A percentile compares a stretch with the other conserved stretches of the same genome.
Evolutionary conservation across 2,888 invertebrate genomes (phyloP).

Genomic region (Parascotia fuliginaria): DNA sequence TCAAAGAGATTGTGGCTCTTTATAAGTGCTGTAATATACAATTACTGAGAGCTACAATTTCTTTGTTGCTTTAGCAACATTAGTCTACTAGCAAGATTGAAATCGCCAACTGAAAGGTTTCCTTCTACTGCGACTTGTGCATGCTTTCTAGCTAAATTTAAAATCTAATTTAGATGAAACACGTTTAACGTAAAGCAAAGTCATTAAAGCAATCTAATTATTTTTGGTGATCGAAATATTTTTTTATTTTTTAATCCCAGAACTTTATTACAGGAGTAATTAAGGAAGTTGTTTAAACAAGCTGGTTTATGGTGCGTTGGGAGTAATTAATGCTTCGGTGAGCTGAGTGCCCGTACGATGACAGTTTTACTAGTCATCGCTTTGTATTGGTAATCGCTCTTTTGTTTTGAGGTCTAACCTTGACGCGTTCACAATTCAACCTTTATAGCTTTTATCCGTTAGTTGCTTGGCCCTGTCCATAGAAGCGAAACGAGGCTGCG

Average conservation of each 20-base stretch:
- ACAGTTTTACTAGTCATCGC: slow-evolving; percentile 12
- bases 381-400: slow-evolving; percentile 36
- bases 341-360: slow-evolving; percentile 9
- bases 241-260: slow-evolving; percentile 19
- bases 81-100: too few species aligned
- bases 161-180: not conserved
- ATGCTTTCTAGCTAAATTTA: not conserved
- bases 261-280: slow-evolving; percentile 41
- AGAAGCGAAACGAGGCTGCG: too few species aligned
- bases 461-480: too few species aligned
- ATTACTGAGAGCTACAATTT: too few species aligned
- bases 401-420: slow-evolving; percentile 30
- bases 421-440: slow-evolving; percentile 23
- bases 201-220: slow-evolving; percentile 13
- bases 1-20: too few species aligned
- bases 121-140: too few species aligned
- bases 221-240: slow-evolving; percentile 17
- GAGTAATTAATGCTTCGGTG: too few species aligned
- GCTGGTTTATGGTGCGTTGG: slow-evolving; percentile 25
- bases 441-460: slow-evolving; percentile 27
- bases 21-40: too few species aligned
- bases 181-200: not conserved
- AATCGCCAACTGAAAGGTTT: too few species aligned
- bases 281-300: slow-evolving; percentile 36
- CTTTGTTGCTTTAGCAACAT: too few species aligned